phyloP scores from a whole-genome alignment of 2,113 vertebrate genomes.

The Microtus montanus region DNA sequence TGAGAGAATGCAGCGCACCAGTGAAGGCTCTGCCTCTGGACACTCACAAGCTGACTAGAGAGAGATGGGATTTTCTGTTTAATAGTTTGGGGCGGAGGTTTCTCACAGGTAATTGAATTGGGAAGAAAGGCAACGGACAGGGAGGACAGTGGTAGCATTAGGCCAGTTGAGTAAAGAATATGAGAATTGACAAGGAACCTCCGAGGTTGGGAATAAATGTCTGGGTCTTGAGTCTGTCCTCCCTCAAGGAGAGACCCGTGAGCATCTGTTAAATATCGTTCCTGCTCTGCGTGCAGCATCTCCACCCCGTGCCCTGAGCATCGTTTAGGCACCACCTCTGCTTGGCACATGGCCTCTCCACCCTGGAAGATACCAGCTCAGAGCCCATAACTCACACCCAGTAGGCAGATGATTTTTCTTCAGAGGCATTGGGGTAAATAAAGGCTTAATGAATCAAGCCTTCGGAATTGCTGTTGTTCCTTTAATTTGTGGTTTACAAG shows the following conservation, averaged over 20 bases:
- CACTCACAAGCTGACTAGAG: not conserved
- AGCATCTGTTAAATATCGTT: not conserved
- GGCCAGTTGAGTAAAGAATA: not conserved
- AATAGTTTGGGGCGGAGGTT: not conserved
- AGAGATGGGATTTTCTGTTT: not conserved
- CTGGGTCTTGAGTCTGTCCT: fast-evolving
- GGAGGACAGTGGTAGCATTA: too few species aligned
- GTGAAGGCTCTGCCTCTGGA: not conserved
- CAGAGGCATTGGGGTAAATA: slow-evolving; percentile 68
- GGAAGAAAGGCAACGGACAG: not conserved
- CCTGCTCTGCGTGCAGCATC: not conserved
- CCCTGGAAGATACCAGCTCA: not conserved
- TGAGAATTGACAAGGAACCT: not conserved
- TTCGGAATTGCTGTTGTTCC: slow-evolving; percentile 59
- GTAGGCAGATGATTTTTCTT: slow-evolving; percentile 72
- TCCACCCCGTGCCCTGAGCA: not conserved
- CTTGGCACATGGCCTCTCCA: not conserved
- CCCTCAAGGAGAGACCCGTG: not conserved
- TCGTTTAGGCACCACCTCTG: not conserved
- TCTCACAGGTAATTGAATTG: not conserved
- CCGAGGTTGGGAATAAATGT: not conserved
- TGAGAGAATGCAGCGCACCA: too few species aligned
- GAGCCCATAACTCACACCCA: not conserved
- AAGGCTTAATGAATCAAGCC: slow-evolving; percentile 74
- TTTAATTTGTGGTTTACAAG: slow-evolving; percentile 80